A percentile compares a stretch with the other conserved stretches of the same genome.
phyloP scores from a whole-genome alignment of 2,113 vertebrate species.

The Lasiurus borealis region DNA sequence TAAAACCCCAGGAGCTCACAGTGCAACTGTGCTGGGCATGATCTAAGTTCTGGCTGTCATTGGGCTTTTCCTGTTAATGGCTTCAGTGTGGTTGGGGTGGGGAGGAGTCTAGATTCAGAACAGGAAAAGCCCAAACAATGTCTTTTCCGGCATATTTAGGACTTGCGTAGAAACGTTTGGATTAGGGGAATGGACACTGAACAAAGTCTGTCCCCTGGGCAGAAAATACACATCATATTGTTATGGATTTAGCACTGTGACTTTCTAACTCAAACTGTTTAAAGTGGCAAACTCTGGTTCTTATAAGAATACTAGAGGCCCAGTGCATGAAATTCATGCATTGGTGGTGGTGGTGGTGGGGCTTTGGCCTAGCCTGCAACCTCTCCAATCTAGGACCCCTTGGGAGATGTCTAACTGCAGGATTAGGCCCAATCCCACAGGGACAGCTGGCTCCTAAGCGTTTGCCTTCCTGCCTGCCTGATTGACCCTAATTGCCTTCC shows the following conservation, averaged over 20 bases:
- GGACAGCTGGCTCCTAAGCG: no score
- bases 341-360: no score
- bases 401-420: no score
- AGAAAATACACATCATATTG: background rate
- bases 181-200: background rate
- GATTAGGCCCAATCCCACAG: no score
- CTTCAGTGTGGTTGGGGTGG: background rate
- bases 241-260: background rate
- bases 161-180: background rate
- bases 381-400: no score
- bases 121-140: background rate
- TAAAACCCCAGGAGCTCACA: background rate
- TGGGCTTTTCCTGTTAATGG: constrained; percentile 23
- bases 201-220: background rate
- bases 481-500: no score
- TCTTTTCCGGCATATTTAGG: constrained; percentile 31
- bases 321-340: no score
- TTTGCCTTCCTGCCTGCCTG: no score
- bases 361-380: no score
- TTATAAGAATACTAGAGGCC: background rate
- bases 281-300: constrained; percentile 6
- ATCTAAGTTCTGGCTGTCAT: constrained; percentile 35
- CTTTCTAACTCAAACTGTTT: constrained; percentile 30
- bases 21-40: background rate
- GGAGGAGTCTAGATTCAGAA: background rate